These are phyloP conservation scores for Tetrapedia diversipes DNA, from an alignment of 2,888 invertebrate species.

Conservation along the genomic window DNA sequence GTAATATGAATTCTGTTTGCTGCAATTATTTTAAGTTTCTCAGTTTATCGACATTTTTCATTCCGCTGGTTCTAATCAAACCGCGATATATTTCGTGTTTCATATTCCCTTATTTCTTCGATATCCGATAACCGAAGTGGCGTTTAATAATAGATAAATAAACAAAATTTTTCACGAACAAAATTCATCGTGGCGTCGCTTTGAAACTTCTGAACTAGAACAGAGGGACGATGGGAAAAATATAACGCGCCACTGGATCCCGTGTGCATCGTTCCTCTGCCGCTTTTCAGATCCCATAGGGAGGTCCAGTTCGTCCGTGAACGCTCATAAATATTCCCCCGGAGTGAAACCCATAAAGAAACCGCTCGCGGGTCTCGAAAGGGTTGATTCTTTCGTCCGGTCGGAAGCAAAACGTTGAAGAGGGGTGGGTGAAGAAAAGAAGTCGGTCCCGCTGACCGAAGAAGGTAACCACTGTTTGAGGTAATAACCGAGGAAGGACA, in stretches of 20 bases:
- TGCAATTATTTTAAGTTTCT: too few relatives aligned
- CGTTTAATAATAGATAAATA: too few relatives aligned
- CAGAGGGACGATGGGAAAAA: not conserved
- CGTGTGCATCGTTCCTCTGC: not conserved
- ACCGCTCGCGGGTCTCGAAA: constrained; percentile 79
- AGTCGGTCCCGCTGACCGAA: constrained; percentile 57
- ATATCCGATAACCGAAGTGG: too few relatives aligned
- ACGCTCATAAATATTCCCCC: constrained; percentile 81
- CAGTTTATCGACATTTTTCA: too few relatives aligned
- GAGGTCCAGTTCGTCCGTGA: constrained; percentile 58
- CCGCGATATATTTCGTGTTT: too few relatives aligned
- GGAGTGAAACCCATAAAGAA: constrained; percentile 80
- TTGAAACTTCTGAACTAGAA: too few relatives aligned
- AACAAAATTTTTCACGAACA: too few relatives aligned
- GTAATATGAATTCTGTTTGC: too few relatives aligned
- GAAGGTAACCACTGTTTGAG: constrained; percentile 56
- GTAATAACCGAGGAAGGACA: constrained; percentile 71
- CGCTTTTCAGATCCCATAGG: constrained; percentile 15
- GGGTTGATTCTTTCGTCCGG: constrained; percentile 77
- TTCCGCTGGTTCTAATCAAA: too few relatives aligned
- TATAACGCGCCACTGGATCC: not conserved
- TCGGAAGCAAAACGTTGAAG: constrained; percentile 44
- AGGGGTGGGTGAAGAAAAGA: constrained; percentile 24
- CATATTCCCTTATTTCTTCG: too few relatives aligned
- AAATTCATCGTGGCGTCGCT: not conserved